Conservation (phyloP, 2,888 invertebrate genomes). For the Podotricha telesiphe region DNA sequence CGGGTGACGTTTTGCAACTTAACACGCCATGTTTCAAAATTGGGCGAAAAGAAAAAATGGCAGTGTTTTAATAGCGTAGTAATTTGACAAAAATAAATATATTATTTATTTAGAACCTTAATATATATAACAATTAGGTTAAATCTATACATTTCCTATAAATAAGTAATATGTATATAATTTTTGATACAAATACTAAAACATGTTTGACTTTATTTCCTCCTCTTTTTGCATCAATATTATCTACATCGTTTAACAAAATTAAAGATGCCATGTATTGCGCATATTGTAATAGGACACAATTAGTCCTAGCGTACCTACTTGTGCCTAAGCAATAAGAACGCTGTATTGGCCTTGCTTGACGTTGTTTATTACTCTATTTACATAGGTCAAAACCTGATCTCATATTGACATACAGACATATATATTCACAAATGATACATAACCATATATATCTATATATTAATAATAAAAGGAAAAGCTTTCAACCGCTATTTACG, state of each 20-base stretch:
- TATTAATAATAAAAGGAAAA: background rate
- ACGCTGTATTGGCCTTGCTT: conserved; percentile 31
- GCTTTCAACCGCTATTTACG: background rate
- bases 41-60: too few relatives aligned
- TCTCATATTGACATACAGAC: conserved; percentile 26
- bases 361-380: conserved; percentile 34
- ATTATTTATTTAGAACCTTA: too few relatives aligned
- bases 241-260: background rate
- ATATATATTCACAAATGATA: background rate
- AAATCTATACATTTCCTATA: too few relatives aligned
- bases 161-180: too few relatives aligned
- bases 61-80: too few relatives aligned
- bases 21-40: too few relatives aligned
- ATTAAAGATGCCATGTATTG: conserved; percentile 5
- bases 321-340: conserved; percentile 25
- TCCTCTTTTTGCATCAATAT: background rate
- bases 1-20: too few relatives aligned
- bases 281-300: conserved; percentile 32
- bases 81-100: too few relatives aligned
- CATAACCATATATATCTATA: background rate
- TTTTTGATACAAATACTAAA: too few relatives aligned
- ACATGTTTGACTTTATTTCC: too few relatives aligned
- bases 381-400: conserved; percentile 33
- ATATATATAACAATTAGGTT: too few relatives aligned
- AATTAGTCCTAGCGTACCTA: conserved; percentile 34